phyloP scores from a whole-genome alignment of 2,888 invertebrate genomes.

The Platycheirus rosarum region DNA sequence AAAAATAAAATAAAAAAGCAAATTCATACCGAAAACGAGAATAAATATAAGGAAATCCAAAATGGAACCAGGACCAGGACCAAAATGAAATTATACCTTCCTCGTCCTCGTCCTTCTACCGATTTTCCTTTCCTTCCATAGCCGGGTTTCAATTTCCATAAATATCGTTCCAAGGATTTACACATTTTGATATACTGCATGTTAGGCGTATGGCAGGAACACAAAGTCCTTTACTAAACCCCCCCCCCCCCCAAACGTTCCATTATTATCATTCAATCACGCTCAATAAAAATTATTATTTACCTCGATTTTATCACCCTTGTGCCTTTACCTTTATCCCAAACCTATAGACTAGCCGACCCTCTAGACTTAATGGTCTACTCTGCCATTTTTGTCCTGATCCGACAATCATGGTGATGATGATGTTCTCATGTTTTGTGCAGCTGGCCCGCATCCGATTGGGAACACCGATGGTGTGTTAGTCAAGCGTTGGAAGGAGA shows the following conservation, averaged over 20 bases:
- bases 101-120: not conserved
- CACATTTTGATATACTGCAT: conserved; percentile 21
- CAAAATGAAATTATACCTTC: too few species aligned
- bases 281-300: conserved; percentile 70
- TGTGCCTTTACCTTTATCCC: conserved; percentile 7
- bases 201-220: conserved; percentile 18
- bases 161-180: conserved; percentile 54
- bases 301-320: conserved; percentile 45
- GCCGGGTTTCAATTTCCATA: conserved; percentile 57
- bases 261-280: conserved; percentile 70
- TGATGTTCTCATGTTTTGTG: conserved; percentile 29
- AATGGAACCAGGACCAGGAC: conserved; percentile 19
- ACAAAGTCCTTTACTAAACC: conserved; percentile 21
- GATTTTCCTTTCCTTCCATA: not conserved
- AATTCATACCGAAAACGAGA: conserved; percentile 46
- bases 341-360: not conserved
- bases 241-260: conserved; percentile 39
- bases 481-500: conserved; percentile 1
- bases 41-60: conserved; percentile 47
- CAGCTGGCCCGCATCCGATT: conserved; percentile 2
- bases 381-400: conserved; percentile 12
- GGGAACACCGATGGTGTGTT: conserved; percentile 49
- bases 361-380: conserved; percentile 6
- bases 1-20: conserved; percentile 24
- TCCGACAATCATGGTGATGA: conserved; percentile 15